Evolutionary conservation across 2,797 vertebrate species (phyloP).

Genomic region (Lutra lutra): DNA sequence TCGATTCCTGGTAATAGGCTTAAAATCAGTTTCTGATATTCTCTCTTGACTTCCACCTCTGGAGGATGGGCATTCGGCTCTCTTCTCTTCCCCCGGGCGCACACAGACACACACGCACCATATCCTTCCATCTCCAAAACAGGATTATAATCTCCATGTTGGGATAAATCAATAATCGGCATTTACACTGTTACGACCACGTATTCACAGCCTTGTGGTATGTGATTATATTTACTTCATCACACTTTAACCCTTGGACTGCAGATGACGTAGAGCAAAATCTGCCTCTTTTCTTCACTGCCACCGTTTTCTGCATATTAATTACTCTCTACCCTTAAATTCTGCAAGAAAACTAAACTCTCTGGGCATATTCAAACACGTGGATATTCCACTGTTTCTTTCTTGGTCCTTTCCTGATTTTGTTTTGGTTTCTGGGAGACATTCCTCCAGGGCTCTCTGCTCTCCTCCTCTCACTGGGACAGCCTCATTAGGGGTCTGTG

Average conservation of each 20-base stretch:
- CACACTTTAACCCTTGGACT: not conserved
- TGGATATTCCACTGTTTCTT: not conserved
- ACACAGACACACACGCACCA: not conserved
- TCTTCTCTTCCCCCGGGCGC: not conserved
- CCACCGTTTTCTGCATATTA: constrained; percentile 8
- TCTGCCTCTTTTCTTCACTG: not conserved
- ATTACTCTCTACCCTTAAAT: constrained; percentile 18
- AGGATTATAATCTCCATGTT: not conserved
- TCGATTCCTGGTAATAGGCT: constrained; percentile 15
- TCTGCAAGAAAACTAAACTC: constrained; percentile 15
- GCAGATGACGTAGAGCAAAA: not conserved
- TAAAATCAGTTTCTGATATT: constrained; percentile 51
- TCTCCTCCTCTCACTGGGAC: not conserved
- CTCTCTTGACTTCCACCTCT: not conserved
- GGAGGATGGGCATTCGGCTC: not conserved
- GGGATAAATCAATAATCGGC: not conserved
- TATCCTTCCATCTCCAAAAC: not conserved
- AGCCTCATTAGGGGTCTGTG: not conserved
- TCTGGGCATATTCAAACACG: not conserved
- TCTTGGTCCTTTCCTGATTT: not conserved
- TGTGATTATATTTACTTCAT: constrained; percentile 18
- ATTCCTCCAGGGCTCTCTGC: not conserved
- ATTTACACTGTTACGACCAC: not conserved
- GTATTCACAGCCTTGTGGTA: not conserved
- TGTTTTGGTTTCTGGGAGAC: not conserved